Conservation (phyloP, 2,888 invertebrate genomes). For the Branchellion lobata region DNA sequence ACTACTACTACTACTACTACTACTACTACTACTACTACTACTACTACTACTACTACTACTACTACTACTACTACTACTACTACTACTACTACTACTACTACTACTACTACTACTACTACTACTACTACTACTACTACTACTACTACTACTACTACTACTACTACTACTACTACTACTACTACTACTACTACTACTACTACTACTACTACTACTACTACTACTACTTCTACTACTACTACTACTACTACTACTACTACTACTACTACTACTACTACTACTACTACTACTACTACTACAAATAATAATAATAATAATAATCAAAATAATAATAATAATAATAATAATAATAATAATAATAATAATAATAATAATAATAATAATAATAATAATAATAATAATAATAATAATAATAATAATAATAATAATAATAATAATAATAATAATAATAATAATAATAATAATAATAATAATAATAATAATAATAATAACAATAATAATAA, state of each 20-base stretch:
- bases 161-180: constrained; percentile 38
- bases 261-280: not conserved
- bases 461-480: not conserved
- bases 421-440: not conserved
- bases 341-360: not conserved
- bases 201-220: not conserved
- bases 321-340: not conserved
- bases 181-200: constrained; percentile 35
- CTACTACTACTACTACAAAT: not conserved
- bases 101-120: constrained; percentile 38
- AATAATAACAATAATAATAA: not conserved
- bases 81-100: constrained; percentile 35
- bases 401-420: not conserved
- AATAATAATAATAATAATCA: not conserved
- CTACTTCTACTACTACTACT: not conserved
- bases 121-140: constrained; percentile 38
- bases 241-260: not conserved
- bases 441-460: not conserved
- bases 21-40: constrained; percentile 38
- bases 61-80: constrained; percentile 38
- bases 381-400: not conserved
- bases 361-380: not conserved
- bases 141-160: constrained; percentile 38
- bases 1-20: constrained; percentile 37
- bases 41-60: constrained; percentile 38